Percentiles rank a stretch among this genome's conserved stretches.
These are phyloP conservation scores for Charina bottae DNA, from an alignment of 2,113 vertebrate species.

Conservation along the genomic window DNA sequence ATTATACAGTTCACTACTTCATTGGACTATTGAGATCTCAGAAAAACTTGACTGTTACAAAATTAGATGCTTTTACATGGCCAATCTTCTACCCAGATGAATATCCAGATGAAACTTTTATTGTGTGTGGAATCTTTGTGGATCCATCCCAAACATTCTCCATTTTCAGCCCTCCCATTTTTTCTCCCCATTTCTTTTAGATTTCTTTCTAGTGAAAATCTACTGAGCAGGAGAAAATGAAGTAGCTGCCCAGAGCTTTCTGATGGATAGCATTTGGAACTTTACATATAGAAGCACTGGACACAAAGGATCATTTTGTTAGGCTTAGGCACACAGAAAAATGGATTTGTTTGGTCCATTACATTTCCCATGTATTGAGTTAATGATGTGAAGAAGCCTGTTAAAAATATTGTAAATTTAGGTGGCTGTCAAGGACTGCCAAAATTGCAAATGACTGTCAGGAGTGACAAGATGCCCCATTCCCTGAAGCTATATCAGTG, in stretches of 20 bases:
- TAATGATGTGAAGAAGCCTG: not conserved
- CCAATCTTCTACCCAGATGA: not conserved
- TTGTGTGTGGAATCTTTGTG: not conserved
- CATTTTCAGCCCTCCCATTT: too few species aligned
- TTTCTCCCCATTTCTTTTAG: too few species aligned
- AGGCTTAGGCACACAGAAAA: not conserved
- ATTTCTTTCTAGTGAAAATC: too few species aligned
- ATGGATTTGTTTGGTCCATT: not conserved
- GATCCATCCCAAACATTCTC: not conserved
- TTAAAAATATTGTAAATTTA: not conserved
- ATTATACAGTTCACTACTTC: not conserved
- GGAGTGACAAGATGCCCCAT: not conserved
- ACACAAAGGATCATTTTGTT: not conserved
- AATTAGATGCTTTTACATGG: not conserved
- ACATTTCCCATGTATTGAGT: not conserved
- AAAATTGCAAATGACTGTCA: conserved; percentile 6
- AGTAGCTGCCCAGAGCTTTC: not conserved
- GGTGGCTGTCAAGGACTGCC: not conserved
- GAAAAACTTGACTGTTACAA: not conserved
- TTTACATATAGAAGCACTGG: not conserved
- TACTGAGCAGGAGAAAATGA: not conserved
- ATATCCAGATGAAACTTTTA: not conserved
- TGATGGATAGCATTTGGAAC: not conserved
- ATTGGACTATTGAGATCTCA: not conserved
- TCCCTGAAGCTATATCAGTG: not conserved